Conservation (phyloP, 2,113 vertebrate species). For the Maccullochella peelii region DNA sequence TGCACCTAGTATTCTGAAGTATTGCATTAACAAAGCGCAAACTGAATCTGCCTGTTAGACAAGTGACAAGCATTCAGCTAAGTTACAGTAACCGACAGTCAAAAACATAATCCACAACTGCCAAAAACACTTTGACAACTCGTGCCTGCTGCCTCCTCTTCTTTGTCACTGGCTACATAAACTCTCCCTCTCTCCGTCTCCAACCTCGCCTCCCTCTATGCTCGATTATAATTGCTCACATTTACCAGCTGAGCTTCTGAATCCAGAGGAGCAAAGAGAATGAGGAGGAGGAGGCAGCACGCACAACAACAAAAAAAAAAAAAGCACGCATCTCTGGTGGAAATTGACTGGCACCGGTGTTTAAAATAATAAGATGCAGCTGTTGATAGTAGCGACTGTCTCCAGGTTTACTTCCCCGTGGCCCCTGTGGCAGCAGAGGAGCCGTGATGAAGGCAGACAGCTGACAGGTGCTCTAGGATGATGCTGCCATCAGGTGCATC, state of each 20-base stretch:
- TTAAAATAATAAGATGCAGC: conserved; percentile 86
- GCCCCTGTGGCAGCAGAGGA: conserved; percentile 79
- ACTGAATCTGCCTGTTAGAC: conserved; percentile 45
- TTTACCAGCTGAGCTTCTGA: conserved; percentile 78
- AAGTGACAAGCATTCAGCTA: conserved; percentile 52
- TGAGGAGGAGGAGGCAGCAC: conserved; percentile 17
- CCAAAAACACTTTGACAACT: conserved; percentile 74
- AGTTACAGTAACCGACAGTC: conserved; percentile 65
- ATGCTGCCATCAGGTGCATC: conserved; percentile 81
- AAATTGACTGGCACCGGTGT: conserved; percentile 79
- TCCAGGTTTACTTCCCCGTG: conserved; percentile 76
- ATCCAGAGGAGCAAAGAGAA: conserved; percentile 62
- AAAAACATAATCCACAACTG: conserved; percentile 75
- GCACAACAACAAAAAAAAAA: conserved; percentile 50
- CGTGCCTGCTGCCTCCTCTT: conserved; percentile 41
- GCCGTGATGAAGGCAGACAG: conserved; percentile 85
- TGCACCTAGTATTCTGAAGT: conserved; percentile 20
- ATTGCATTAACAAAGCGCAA: conserved; percentile 35
- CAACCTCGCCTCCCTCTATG: conserved; percentile 49
- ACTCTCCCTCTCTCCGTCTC: conserved; percentile 44
- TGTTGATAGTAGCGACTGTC: conserved; percentile 81
- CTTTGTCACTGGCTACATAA: conserved; percentile 61
- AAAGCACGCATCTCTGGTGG: conserved; percentile 69
- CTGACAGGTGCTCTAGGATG: conserved; percentile 85
- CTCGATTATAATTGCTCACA: conserved; percentile 80